Evolutionary conservation across 2,797 vertebrate genomes (phyloP).

Genomic region (Melanotaenia maccullochi): DNA sequence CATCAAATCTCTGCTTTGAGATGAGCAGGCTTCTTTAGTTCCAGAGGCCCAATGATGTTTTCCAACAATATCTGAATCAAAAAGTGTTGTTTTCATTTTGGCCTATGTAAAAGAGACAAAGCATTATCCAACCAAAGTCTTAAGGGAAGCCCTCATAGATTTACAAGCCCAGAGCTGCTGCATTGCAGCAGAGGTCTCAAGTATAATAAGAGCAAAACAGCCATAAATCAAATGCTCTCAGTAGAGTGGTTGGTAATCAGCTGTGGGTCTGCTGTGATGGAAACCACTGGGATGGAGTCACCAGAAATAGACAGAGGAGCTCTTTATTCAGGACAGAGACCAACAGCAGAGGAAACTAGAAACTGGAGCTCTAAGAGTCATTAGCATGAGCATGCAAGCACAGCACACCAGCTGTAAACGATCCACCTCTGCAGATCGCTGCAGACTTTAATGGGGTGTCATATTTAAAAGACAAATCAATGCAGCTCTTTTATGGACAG

Average conservation of each 20-base stretch:
- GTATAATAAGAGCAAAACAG: constrained; percentile 5
- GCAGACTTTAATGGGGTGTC: constrained; percentile 14
- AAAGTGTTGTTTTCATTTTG: not conserved
- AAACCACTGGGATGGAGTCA: constrained; percentile 16
- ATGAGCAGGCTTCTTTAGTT: not conserved
- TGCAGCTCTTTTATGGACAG: constrained; percentile 1
- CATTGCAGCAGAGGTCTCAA: constrained; percentile 2
- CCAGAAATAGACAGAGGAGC: constrained; percentile 32
- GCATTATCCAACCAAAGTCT: not conserved
- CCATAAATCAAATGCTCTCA: constrained; percentile 51
- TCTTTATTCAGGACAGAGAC: constrained; percentile 48
- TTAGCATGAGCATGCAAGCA: constrained; percentile 46
- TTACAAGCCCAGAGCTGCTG: not conserved
- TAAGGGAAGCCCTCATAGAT: not conserved
- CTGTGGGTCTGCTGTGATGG: constrained; percentile 25
- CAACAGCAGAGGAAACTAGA: constrained; percentile 51
- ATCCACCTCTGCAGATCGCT: constrained; percentile 38
- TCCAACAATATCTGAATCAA: not conserved
- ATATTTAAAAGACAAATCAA: constrained; percentile 33
- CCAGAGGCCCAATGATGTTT: not conserved
- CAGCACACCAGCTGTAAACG: constrained; percentile 22
- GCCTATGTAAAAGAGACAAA: not conserved
- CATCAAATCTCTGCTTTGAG: not conserved
- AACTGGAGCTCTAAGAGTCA: constrained; percentile 58
- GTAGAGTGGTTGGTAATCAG: constrained; percentile 49